phyloP scores from a whole-genome alignment of 2,888 invertebrate genomes.

The Scaeva pyrastri region DNA sequence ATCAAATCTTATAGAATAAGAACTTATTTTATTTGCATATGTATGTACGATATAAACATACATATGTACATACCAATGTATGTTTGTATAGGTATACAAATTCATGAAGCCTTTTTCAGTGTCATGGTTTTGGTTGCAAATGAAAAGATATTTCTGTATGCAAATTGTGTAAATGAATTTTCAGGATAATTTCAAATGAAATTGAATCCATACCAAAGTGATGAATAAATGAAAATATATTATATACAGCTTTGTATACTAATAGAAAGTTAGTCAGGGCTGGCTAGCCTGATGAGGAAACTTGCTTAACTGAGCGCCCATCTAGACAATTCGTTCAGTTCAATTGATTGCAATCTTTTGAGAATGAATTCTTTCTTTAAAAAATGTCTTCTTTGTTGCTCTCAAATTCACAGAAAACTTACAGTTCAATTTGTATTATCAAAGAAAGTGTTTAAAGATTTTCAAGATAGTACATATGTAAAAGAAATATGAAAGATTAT shows the following conservation, averaged over 20 bases:
- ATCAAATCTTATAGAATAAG: constrained; percentile 29
- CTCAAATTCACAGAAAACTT: too few species aligned
- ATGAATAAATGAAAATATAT: constrained; percentile 15
- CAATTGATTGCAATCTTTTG: too few species aligned
- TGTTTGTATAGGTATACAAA: not conserved
- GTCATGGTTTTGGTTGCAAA: not conserved
- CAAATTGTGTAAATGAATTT: constrained; percentile 69
- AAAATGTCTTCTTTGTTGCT: too few species aligned
- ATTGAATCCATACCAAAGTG: constrained; percentile 53
- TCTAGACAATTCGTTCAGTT: too few species aligned
- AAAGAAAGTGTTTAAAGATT: too few species aligned
- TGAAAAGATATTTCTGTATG: constrained; percentile 56
- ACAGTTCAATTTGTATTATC: too few species aligned
- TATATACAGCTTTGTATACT: not conserved
- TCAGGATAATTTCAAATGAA: constrained; percentile 65
- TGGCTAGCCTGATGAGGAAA: not conserved
- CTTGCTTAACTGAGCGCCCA: not conserved
- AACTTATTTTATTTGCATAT: not conserved
- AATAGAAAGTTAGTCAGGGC: not conserved
- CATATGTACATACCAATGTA: too few species aligned
- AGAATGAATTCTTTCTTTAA: too few species aligned
- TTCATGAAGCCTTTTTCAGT: constrained; percentile 7
- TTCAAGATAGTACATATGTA: too few species aligned
- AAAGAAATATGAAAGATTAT: too few species aligned
- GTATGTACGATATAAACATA: too few species aligned